These are phyloP conservation scores for Nothocercus julius DNA, from an alignment of 2,113 vertebrate genomes.

Conservation along the genomic window DNA sequence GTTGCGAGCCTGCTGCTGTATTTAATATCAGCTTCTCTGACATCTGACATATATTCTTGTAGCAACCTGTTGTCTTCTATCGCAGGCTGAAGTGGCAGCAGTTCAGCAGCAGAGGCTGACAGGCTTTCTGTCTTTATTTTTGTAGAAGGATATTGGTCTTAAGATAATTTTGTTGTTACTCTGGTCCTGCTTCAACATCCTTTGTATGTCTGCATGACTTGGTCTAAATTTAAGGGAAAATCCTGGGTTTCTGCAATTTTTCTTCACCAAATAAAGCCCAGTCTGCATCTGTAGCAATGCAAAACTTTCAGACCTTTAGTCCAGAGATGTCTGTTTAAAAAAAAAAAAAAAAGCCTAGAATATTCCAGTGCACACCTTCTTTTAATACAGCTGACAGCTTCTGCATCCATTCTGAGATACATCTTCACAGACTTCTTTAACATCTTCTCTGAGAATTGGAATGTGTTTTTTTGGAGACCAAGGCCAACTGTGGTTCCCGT, in stretches of 20 bases:
- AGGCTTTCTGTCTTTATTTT: neutral
- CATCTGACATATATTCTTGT: neutral
- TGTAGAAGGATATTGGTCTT: neutral
- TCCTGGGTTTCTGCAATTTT: neutral
- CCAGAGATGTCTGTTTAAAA: neutral
- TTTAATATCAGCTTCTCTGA: neutral
- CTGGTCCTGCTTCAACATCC: neutral
- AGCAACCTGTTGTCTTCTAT: neutral
- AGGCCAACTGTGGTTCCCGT: neutral
- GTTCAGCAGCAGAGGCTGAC: neutral
- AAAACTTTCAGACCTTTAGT: neutral
- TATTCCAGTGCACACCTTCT: neutral
- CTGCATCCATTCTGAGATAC: neutral
- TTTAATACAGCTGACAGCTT: neutral
- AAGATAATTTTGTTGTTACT: neutral
- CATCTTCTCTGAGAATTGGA: neutral
- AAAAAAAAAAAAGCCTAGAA: neutral
- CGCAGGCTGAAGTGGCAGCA: neutral
- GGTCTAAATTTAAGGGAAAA: neutral
- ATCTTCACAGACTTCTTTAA: neutral
- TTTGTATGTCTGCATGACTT: neutral
- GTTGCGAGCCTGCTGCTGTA: neutral
- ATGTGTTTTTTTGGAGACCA: neutral
- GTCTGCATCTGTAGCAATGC: neutral
- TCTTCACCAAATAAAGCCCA: neutral